These are phyloP conservation scores for Clupea harengus DNA, from an alignment of 2,113 vertebrate genomes.

Conservation along the genomic window DNA sequence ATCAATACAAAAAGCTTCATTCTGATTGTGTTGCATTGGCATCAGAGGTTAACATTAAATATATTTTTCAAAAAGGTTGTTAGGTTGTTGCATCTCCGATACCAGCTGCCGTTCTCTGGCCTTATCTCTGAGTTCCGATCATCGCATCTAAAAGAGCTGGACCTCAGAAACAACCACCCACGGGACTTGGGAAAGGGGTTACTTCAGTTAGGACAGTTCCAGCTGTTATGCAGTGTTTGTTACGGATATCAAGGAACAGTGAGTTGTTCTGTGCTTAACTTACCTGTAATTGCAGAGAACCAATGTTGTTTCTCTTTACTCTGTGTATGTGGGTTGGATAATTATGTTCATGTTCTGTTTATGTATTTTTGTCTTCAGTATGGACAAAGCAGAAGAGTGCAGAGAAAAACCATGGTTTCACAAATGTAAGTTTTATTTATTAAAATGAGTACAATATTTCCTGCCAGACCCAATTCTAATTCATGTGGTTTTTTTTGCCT, in stretches of 20 bases:
- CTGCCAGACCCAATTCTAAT: background rate
- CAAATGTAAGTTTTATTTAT: background rate
- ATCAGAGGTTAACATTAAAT: no score
- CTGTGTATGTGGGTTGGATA: background rate
- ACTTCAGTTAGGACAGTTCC: background rate
- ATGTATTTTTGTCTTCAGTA: background rate
- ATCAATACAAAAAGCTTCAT: background rate
- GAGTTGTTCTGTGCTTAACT: no score
- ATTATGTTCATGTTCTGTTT: background rate
- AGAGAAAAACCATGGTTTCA: background rate
- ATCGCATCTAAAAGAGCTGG: background rate
- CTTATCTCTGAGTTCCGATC: background rate
- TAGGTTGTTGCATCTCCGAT: background rate
- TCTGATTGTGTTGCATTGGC: background rate
- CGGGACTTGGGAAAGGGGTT: background rate
- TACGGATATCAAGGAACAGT: no score
- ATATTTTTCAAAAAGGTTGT: background rate
- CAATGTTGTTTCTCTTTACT: background rate
- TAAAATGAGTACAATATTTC: no score
- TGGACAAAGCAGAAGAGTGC: background rate
- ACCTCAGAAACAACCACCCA: background rate
- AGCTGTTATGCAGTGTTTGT: background rate
- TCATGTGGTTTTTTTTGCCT: background rate
- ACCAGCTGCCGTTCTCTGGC: background rate
- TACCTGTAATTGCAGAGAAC: no score